Conservation (phyloP, 2,113 vertebrate species). For the Gadus chalcogrammus region DNA sequence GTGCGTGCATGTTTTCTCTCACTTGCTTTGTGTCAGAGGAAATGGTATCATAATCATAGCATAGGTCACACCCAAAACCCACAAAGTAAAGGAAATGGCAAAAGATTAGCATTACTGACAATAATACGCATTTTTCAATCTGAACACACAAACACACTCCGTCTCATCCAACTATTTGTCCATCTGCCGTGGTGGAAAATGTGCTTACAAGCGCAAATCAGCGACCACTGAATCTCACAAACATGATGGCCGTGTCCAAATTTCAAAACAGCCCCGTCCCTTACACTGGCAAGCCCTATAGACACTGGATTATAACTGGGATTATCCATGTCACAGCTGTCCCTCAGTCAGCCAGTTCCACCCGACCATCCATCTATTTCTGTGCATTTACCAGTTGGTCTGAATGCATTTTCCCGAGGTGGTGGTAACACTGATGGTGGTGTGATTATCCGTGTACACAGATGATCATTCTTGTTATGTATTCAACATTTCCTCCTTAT, state of each 20-base stretch:
- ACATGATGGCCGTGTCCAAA: slow-evolving; percentile 46
- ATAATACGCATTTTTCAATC: slow-evolving; percentile 31
- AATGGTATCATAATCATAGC: neutral
- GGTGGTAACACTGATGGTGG: neutral
- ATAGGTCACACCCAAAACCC: neutral
- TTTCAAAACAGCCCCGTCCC: slow-evolving; percentile 39
- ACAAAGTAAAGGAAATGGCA: no score
- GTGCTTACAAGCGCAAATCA: neutral
- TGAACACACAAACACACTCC: slow-evolving; percentile 19
- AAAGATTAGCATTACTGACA: slow-evolving; percentile 17
- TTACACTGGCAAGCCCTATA: slow-evolving; percentile 40
- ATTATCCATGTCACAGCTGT: slow-evolving; percentile 51
- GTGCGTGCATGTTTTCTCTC: neutral
- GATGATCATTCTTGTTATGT: no score
- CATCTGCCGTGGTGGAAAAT: slow-evolving; percentile 46
- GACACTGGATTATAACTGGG: slow-evolving; percentile 65
- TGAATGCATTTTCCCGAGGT: no score
- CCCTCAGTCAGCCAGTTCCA: slow-evolving; percentile 17
- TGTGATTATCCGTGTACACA: neutral
- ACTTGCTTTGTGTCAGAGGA: neutral
- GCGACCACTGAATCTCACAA: neutral
- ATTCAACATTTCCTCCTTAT: no score
- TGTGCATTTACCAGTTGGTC: no score
- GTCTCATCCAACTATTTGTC: slow-evolving; percentile 41
- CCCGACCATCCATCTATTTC: no score